Evolutionary conservation across 2,113 vertebrate species (phyloP), one percentile per base, ranked within the genome.

Genomic region (Vimba vimba): DNA sequence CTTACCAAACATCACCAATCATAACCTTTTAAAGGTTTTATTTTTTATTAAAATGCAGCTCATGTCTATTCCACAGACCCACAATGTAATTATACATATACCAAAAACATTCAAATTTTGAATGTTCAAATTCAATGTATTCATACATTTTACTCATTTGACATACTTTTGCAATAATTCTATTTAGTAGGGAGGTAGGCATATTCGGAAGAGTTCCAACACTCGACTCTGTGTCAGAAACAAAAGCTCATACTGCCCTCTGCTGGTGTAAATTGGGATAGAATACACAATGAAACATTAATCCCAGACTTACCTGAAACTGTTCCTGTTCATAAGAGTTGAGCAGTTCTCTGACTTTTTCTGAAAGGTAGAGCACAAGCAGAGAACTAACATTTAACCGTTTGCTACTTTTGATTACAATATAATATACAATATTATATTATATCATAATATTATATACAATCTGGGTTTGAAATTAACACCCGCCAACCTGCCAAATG

Each of bases 291-390:
- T 15, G 57, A 8, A 6, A 59, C 2, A 59, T 79, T 73, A 33
- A 5, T n/a, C 4, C 69, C 23, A 66, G 39, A 50, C 60, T 92
- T 94, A 97, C 96, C 94, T 95, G 94, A 89, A 95, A 96, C 78
- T 96, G 97, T 75, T 97, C 96, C 30, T 95, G 96, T 90, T 96
- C 96, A 79, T 95, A 99, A 4, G 96, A 96, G 1, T 95, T 91
- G 88, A 99, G 91, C 39, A 97, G 91, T 50, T 96, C 95, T 83
- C 95, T 93, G 36, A 95, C 93, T 87, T 93, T 96, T 88, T 96
- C 96, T 95, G 90, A 47, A 74, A 85, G 47, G 52, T 8, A 86
- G 11, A 74, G 3, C 68, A 23, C 27, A 52, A 66, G 12, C 17
- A 52, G 4, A 36, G 4, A 30, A 15, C 4, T 47, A 6, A 13